Evolutionary conservation across 2,797 vertebrate genomes (phyloP), one percentile per base, ranked within the genome.

Genomic region (Argentina silus): DNA sequence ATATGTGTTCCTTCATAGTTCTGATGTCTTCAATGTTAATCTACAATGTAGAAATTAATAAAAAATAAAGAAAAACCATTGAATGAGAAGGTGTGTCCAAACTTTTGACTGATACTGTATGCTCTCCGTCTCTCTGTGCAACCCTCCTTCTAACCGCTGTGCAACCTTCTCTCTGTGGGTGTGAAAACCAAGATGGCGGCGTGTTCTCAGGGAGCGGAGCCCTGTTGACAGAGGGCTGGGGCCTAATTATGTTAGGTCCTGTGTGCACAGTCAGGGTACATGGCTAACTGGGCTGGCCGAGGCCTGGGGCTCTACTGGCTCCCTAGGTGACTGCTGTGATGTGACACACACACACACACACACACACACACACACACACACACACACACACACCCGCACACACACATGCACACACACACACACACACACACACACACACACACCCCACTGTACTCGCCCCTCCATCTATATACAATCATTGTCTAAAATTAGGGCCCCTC

Each of bases 141-240:
- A 45, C 23, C 27, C 50, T 9, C 23, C 83, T 84, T 81, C 75
- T 57, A 78, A 81, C 78, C 66, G 88, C 87, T 85, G 86, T 83
- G 77, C 77, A 84, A 85, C 83, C 86, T 83, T 86, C 67, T 88
- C 86, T 70, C 84, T 86, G 86, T 83, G 44, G 83, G 87, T 84
- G 47, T 87, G 90, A 85, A 79, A 0, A 70, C 27, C 27, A 87
- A 81, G 84, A 84, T 77, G 75, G 19, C 23, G 45, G 8, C 83
- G 80, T 61, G 86, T 89, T 85, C 82, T 90, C 87, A 86, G 84
- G 50, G 79, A 89, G 83, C 84, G 45, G 88, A 85, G 90, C 85
- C 76, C 87, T 91, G 89, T 91, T 92, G 91, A 92, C 91, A 89
- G 88, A 89, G 90, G 85, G 87, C 90, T 86, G 90, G 84, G 89